Evolutionary conservation across 2,797 vertebrate species (phyloP).

Genomic region (Mergus octosetaceus): DNA sequence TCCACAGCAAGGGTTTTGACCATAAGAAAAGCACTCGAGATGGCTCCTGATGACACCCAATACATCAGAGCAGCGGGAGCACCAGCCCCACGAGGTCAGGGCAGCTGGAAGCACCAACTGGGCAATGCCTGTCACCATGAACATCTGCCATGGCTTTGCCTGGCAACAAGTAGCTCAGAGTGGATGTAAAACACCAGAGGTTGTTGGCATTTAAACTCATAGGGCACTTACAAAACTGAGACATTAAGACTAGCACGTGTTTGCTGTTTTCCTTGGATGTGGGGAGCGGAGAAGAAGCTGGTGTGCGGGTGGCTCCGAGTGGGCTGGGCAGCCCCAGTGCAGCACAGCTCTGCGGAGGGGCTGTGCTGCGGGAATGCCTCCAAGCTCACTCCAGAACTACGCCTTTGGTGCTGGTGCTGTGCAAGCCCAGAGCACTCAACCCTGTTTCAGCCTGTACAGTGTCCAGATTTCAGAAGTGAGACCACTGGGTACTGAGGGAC

Average conservation of each 20-base stretch:
- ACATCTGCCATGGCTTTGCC: neutral
- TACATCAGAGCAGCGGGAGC: fast-evolving
- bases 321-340: neutral
- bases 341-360: no score
- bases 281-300: neutral
- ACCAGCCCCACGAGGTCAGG: neutral
- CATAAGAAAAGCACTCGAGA: neutral
- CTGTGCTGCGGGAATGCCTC: neutral
- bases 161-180: neutral
- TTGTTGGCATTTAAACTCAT: neutral
- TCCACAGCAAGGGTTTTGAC: neutral
- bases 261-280: neutral
- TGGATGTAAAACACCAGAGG: neutral
- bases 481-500: neutral
- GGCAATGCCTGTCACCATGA: neutral
- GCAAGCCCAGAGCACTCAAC: neutral
- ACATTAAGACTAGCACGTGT: neutral
- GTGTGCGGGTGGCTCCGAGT: neutral
- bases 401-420: neutral
- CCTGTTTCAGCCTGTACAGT: neutral
- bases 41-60: neutral
- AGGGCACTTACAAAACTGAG: fast-evolving
- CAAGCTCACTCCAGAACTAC: neutral
- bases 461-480: neutral
- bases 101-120: neutral